Evolutionary conservation across 2,797 vertebrate genomes (phyloP).

Genomic region (Xyrichtys novacula): DNA sequence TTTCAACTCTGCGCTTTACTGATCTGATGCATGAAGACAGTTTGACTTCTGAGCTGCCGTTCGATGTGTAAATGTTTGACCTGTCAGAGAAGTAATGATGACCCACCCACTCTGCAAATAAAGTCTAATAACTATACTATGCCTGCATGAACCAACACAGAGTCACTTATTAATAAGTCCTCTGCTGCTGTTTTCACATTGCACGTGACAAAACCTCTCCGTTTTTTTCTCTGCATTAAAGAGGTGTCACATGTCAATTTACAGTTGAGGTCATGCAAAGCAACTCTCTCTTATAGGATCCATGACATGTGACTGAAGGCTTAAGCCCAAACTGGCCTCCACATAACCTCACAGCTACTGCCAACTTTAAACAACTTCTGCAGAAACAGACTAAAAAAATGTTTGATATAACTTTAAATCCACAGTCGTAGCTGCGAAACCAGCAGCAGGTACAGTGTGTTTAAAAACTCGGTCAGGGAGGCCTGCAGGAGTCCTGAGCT

Average conservation of each 20-base stretch:
- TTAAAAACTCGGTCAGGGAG: not conserved
- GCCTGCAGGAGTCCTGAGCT: not conserved
- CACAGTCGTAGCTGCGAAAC: not conserved
- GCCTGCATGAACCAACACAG: conserved; percentile 6
- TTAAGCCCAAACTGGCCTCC: conserved; percentile 26
- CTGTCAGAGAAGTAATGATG: not conserved
- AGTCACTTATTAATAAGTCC: not conserved
- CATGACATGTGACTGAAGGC: conserved; percentile 43
- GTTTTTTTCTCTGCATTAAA: not conserved
- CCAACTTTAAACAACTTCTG: not conserved
- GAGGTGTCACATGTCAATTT: not conserved
- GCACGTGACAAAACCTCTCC: not conserved
- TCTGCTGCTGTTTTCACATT: not conserved
- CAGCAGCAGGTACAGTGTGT: not conserved
- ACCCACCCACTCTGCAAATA: conserved; percentile 46
- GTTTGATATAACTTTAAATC: not conserved
- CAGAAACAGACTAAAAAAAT: not conserved
- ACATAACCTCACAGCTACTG: conserved; percentile 37
- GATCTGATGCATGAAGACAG: not conserved
- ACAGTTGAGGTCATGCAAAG: not conserved
- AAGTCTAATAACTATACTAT: not conserved
- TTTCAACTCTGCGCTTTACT: conserved; percentile 1
- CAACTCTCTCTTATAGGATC: conserved; percentile 2
- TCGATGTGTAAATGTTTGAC: conserved; percentile 40
- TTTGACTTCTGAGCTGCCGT: not conserved